phyloP scores from a whole-genome alignment of 1,140 invertebrate species.

The Teleopsis dalmanni region DNA sequence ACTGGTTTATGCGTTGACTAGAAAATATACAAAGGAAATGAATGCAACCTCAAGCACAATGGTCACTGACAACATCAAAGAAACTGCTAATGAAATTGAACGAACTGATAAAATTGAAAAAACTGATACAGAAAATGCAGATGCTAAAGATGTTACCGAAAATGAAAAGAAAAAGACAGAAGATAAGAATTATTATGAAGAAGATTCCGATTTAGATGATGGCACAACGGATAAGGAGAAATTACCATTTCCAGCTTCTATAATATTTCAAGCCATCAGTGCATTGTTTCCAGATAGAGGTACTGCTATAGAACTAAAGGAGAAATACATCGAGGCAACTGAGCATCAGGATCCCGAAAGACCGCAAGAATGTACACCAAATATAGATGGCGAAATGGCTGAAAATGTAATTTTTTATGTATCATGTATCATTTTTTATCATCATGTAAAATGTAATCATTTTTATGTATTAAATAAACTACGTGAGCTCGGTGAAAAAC shows the following conservation, averaged over 20 bases:
- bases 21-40: constrained; percentile 66
- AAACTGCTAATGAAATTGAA: constrained; percentile 16
- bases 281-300: constrained; percentile 90
- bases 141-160: background rate
- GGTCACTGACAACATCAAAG: no score
- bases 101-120: constrained; percentile 10
- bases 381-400: constrained; percentile 88
- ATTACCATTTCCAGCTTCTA: constrained; percentile 52
- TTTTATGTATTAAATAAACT: no score
- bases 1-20: constrained; percentile 74
- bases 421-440: no score
- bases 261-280: constrained; percentile 85
- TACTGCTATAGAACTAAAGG: constrained; percentile 74
- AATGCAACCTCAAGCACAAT: constrained; percentile 26
- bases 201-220: background rate
- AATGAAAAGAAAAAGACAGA: constrained; percentile 7
- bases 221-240: no score
- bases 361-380: constrained; percentile 89
- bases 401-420: no score
- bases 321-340: constrained; percentile 85
- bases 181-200: constrained; percentile 12
- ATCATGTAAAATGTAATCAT: no score
- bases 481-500: no score
- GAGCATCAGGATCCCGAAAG: constrained; percentile 76
- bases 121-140: constrained; percentile 7